Conservation (phyloP, 2,888 invertebrate genomes). For the Adela reaumurella region DNA sequence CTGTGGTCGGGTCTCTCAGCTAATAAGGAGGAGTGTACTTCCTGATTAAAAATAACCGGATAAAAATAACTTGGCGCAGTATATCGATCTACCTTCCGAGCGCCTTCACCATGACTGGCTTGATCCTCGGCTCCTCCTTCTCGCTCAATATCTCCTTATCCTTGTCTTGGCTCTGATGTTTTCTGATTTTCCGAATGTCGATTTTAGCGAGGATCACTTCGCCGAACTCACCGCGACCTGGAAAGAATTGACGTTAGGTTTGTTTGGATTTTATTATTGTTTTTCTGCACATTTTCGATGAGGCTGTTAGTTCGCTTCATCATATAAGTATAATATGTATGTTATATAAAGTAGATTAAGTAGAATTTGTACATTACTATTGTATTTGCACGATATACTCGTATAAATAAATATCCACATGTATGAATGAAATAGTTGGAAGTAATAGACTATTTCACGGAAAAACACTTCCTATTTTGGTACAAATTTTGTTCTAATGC, state of each 20-base stretch:
- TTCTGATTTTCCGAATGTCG: constrained; percentile 36
- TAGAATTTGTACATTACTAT: no score
- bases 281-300: background rate
- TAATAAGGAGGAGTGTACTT: no score
- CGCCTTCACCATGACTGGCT: constrained; percentile 65
- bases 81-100: constrained; percentile 56
- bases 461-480: no score
- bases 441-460: no score
- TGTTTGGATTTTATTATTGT: no score
- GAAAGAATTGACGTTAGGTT: background rate
- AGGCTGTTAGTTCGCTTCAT: background rate
- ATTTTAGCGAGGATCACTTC: constrained; percentile 80
- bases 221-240: constrained; percentile 88
- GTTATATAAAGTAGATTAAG: background rate
- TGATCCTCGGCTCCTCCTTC: constrained; percentile 24
- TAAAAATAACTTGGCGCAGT: no score
- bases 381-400: no score
- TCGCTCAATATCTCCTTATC: constrained; percentile 19
- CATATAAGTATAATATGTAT: background rate
- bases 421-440: no score
- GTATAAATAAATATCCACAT: no score
- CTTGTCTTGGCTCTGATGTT: constrained; percentile 19
- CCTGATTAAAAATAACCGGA: no score
- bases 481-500: no score
- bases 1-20: no score